Conservation (phyloP, 2,888 invertebrate genomes). For the Cephonodes hylas region DNA sequence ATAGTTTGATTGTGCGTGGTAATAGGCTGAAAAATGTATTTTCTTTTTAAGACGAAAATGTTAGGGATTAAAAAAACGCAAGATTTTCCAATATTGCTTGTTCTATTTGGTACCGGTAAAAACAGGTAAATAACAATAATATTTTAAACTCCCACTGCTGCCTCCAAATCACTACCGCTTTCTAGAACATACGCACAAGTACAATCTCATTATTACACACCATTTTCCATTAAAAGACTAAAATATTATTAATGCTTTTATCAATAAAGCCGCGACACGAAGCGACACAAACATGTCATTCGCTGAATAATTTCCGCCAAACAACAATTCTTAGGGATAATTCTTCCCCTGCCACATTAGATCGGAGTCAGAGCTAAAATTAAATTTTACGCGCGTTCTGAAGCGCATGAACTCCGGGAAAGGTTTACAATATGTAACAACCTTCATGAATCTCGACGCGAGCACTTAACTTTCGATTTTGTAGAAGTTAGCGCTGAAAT, state of each 20-base stretch:
- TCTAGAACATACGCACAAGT: no score
- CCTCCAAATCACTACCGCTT: no score
- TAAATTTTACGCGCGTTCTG: constrained; percentile 38
- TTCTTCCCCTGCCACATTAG: constrained; percentile 44
- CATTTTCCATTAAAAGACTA: no score
- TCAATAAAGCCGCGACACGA: background rate
- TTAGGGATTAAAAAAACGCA: no score
- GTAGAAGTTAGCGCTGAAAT: constrained; percentile 2
- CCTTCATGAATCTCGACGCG: constrained; percentile 29
- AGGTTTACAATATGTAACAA: constrained; percentile 34
- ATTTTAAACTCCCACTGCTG: no score
- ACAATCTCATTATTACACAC: no score
- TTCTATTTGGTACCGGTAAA: no score
- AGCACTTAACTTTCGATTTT: constrained; percentile 30
- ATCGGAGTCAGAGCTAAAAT: constrained; percentile 37
- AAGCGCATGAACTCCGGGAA: constrained; percentile 20
- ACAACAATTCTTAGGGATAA: constrained; percentile 27
- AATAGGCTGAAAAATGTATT: no score
- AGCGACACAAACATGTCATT: background rate
- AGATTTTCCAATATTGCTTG: no score
- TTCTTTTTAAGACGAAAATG: no score
- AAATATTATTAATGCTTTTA: background rate
- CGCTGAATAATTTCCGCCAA: constrained; percentile 15
- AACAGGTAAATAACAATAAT: no score
- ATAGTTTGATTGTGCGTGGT: no score